Evolutionary conservation across 2,797 vertebrate genomes (phyloP).

Genomic region (Lagodon rhomboides): DNA sequence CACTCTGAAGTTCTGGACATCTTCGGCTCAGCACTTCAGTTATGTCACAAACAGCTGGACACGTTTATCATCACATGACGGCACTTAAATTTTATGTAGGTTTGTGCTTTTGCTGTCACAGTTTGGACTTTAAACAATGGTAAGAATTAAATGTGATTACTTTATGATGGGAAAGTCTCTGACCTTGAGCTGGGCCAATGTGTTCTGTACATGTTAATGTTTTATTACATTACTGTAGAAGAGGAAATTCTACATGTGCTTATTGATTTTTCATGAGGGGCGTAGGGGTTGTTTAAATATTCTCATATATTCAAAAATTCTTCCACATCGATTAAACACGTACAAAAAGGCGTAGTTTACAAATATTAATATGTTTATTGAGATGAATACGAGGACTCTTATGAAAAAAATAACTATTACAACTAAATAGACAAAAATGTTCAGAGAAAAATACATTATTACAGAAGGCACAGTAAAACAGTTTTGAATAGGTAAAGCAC

Average conservation of each 20-base stretch:
- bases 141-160: constrained; percentile 2
- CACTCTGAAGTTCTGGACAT: too few relatives aligned
- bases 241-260: not conserved
- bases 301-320: not conserved
- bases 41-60: not conserved
- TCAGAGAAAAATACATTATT: constrained; percentile 7
- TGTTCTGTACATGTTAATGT: constrained; percentile 20
- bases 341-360: not conserved
- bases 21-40: not conserved
- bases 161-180: constrained; percentile 27
- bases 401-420: constrained; percentile 10
- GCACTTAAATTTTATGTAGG: not conserved
- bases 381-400: not conserved
- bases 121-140: constrained; percentile 30
- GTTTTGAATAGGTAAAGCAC: not conserved
- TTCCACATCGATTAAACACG: not conserved
- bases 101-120: constrained; percentile 9
- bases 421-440: not conserved
- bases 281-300: not conserved
- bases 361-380: constrained; percentile 36
- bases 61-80: not conserved
- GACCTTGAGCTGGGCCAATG: not conserved
- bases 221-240: not conserved
- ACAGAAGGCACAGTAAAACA: not conserved
- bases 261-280: not conserved